A percentile compares a stretch with the other conserved stretches of the same genome.
Evolutionary conservation across 2,113 vertebrate species (phyloP).

Genomic region (Vulpes lagopus): DNA sequence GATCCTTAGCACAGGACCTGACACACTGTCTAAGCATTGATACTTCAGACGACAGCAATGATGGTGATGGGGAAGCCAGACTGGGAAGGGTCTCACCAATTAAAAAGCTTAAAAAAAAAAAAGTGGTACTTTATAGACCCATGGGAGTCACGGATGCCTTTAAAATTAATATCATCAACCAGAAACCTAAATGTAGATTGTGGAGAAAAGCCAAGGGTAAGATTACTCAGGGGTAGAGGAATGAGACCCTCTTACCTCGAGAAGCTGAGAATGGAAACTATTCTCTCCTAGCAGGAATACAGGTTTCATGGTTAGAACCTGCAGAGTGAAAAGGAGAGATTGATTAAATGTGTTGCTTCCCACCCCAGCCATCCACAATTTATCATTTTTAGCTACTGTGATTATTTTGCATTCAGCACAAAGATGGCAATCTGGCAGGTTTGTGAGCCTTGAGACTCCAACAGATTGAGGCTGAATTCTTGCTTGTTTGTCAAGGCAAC

Average conservation of each 20-base stretch:
- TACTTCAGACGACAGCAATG: background rate
- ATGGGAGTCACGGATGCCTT: background rate
- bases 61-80: background rate
- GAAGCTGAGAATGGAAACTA: constrained; percentile 33
- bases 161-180: background rate
- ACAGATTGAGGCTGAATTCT: constrained; percentile 77
- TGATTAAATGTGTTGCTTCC: constrained; percentile 71
- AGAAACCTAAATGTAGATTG: background rate
- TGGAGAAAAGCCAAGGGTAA: background rate
- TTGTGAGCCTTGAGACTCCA: constrained; percentile 77
- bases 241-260: background rate
- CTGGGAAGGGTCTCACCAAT: background rate
- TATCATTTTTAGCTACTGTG: constrained; percentile 74
- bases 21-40: background rate
- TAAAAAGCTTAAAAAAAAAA: background rate
- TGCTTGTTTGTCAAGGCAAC: constrained; percentile 78
- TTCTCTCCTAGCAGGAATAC: constrained; percentile 4
- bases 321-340: constrained; percentile 40
- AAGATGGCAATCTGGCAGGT: constrained; percentile 80
- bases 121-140: background rate
- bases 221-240: background rate
- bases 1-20: background rate
- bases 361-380: constrained; percentile 59
- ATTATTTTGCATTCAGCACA: constrained; percentile 79
- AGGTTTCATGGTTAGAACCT: constrained; percentile 44